Base-by-base conservation (phyloP, 2,888 invertebrate genomes). In the Drosophila mulleri region DNA sequence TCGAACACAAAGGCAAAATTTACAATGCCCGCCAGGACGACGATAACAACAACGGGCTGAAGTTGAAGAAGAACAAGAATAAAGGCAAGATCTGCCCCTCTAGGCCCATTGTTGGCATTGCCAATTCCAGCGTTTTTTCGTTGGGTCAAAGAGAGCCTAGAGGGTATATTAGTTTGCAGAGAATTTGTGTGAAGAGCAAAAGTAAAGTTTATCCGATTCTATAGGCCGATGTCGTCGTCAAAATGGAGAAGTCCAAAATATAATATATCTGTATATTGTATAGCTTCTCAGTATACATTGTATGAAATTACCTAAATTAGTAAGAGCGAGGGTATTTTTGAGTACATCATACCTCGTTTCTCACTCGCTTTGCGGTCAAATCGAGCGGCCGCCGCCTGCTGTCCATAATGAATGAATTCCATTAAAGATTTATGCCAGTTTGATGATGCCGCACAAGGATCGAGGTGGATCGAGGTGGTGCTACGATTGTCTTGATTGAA, bases 381-480 rank as follows among this genome's bases (percentile, higher is more conserved):
- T 83, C 83, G 74, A 74, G 64, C 75, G 61, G 52, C 48, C 66
- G 61, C 70, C 66, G 78, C 75, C 75, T 72, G 75, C 58, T 73
- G 76, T 72, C 78, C 75, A 72, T 88, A 81, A 83, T 90, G 88
- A 88, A 88, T 90, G 88, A 90, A 85, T 88, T 82, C 83, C 90
- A 86, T 85, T 87, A 82, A 91, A 91, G 91, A 91, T 91, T 91
- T 91, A 88, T 87, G 87, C 79, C 86, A 90, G 91, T 91, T 91
- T 91, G 91, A 90, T 90, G 89, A 90, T 91, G 91, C 92, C 91
- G 90, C 85, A 78, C 74, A 70, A 72, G 88, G 81, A 85, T 80
- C 54, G 54, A n/a, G n/a, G 54, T n/a, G 42, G 42, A 54, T 54
- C 37, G 56, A 57, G 56, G 42, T 29, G 35, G 41, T 32, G 59